Evolutionary conservation across 2,888 invertebrate species (phyloP).

Genomic region (Rhingia rostrata): DNA sequence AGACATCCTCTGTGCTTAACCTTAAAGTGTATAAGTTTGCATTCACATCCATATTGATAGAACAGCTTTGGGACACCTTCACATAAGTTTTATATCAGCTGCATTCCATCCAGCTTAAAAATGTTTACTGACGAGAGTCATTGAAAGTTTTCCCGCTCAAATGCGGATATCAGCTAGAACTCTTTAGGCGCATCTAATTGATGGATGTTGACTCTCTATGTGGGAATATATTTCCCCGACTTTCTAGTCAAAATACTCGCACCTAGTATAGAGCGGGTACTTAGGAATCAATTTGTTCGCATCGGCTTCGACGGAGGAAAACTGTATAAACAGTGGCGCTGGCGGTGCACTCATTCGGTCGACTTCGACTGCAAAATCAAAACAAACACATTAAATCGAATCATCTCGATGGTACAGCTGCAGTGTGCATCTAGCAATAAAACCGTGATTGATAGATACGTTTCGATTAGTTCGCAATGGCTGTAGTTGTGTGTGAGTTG

Average conservation of each 20-base stretch:
- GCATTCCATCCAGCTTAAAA: too few relatives aligned
- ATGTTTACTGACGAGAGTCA: slow-evolving; percentile 37
- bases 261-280: neutral
- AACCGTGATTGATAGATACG: slow-evolving; percentile 47
- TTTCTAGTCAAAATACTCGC: neutral
- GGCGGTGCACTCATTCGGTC: slow-evolving; percentile 3
- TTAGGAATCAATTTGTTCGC: neutral
- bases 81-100: slow-evolving; percentile 6
- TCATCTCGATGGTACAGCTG: slow-evolving; percentile 1
- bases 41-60: neutral
- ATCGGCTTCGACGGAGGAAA: neutral
- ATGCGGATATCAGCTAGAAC: slow-evolving; percentile 38
- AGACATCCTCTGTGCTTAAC: slow-evolving; percentile 8
- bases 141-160: slow-evolving; percentile 13
- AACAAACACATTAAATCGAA: slow-evolving; percentile 38
- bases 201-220: slow-evolving; percentile 40
- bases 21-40: neutral
- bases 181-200: slow-evolving; percentile 38
- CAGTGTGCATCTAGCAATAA: slow-evolving; percentile 22
- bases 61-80: slow-evolving; percentile 18
- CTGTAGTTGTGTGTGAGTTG: slow-evolving; percentile 11
- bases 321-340: neutral
- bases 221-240: slow-evolving; percentile 20
- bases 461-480: slow-evolving; percentile 25
- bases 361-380: slow-evolving; percentile 21